Evolutionary conservation across 2,797 vertebrate genomes (phyloP).

Genomic region (Melanotaenia maccullochi): DNA sequence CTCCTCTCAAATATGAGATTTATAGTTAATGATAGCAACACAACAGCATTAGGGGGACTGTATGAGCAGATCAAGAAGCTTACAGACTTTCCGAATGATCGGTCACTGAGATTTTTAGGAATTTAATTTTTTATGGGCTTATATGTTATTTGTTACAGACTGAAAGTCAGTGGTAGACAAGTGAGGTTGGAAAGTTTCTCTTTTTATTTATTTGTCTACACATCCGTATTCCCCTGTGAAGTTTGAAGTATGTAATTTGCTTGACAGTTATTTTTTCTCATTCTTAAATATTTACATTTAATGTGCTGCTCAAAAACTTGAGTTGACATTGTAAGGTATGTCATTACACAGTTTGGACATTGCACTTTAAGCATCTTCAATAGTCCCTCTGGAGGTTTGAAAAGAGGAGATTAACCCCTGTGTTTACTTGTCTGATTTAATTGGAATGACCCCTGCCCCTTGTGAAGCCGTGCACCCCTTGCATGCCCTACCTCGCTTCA

Average conservation of each 20-base stretch:
- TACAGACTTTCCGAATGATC: not conserved
- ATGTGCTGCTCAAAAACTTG: not conserved
- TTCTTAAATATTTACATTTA: not conserved
- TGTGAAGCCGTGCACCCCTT: conserved; percentile 72
- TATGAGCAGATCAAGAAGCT: not conserved
- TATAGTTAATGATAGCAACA: not conserved
- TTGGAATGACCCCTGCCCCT: conserved; percentile 84
- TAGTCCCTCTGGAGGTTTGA: conserved; percentile 75
- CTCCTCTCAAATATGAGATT: not conserved
- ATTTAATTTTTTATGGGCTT: too few relatives aligned
- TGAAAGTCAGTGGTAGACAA: not conserved
- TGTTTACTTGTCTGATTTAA: conserved; percentile 83
- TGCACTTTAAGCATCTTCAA: conserved; percentile 42
- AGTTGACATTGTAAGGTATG: conserved; percentile 9
- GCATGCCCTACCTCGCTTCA: conserved; percentile 84
- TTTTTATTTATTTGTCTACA: not conserved
- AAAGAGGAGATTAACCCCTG: conserved; percentile 77
- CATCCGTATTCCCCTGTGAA: not conserved
- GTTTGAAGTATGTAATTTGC: not conserved
- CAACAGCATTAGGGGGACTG: not conserved
- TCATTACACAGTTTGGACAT: conserved; percentile 29
- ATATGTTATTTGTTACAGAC: not conserved
- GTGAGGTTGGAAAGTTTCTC: not conserved
- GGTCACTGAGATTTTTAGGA: too few relatives aligned
- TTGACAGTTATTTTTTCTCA: not conserved